Evolutionary conservation across 1,140 invertebrate species (phyloP), one percentile per base, ranked within the genome.

Genomic region (Conus betulinus): DNA sequence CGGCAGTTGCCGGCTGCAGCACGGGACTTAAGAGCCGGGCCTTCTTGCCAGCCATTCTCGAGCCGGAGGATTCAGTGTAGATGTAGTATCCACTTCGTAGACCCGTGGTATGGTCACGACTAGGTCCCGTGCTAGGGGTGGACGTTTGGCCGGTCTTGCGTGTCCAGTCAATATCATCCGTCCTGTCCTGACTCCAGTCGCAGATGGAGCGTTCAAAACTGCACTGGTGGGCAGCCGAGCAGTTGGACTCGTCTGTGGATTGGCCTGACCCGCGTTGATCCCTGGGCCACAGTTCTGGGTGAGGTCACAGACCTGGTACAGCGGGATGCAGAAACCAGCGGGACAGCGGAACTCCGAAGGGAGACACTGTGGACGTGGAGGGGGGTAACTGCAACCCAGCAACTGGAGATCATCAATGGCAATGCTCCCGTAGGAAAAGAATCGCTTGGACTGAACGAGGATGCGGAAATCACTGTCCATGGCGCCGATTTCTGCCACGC

Each of bases 91-190:
- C 93, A 83, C 91, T 88, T n/a, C 83, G 76, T 5, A 93, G 57
- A 23, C 83, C 87, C 63, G 89, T 87, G 3, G 97, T 98, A 91
- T 98, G 97, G 93, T 98, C 97, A 90, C 95, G 96, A 5, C 96
- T 96, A 0, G 97, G 97, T 10, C 97, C 97, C 0, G 97, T 98
- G 13, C 96, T 95, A 0, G 95, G 20, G 5, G 91, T 87, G 52
- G 87, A 60, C n/a, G 92, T 93, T 10, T 90, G 84, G 4, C 96
- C 96, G 15, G 27, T 52, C 10, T 20, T 55, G n/a, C 23, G 39
- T 25, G 53, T 52, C 97, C 97, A 98, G 91, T 98, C 97, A 91
- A 98, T 97, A 91, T 98, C 96, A 91, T 97, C 97, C 6, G 95
- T 95, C 0, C 96, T 96, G 91, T 97, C 97, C 88, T 97, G 97